A percentile compares a stretch with the other conserved stretches of the same genome.
Evolutionary conservation across 2,113 vertebrate genomes (phyloP).

Genomic region (Struthio camelus): DNA sequence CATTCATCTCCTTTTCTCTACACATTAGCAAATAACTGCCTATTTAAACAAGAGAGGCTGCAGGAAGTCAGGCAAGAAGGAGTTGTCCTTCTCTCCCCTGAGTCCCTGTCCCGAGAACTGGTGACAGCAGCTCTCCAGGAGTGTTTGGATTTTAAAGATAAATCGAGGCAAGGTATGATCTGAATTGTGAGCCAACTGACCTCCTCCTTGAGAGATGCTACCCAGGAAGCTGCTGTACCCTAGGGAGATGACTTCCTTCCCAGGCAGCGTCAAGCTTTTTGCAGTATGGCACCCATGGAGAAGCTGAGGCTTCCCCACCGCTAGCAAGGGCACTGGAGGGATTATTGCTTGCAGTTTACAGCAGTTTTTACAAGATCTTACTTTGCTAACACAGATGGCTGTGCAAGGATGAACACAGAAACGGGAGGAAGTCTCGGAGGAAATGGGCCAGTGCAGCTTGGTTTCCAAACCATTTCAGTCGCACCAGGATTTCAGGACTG

Average conservation of each 20-base stretch:
- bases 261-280: neutral
- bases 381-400: neutral
- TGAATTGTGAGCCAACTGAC: neutral
- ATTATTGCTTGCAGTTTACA: neutral
- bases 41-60: neutral
- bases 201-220: neutral
- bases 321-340: neutral
- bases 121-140: neutral
- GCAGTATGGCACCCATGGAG: neutral
- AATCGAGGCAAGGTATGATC: neutral
- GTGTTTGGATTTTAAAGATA: neutral
- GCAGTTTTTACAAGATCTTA: too few species aligned
- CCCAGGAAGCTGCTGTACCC: neutral
- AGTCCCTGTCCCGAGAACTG: neutral
- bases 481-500: too few species aligned
- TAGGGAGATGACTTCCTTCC: neutral
- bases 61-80: neutral
- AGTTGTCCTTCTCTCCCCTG: neutral
- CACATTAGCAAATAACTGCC: neutral
- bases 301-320: neutral
- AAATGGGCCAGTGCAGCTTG: rapidly evolving
- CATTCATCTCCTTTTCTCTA: neutral
- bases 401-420: too few species aligned
- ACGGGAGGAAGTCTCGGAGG: too few species aligned
- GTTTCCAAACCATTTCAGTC: too few species aligned